Evolutionary conservation across 1,140 invertebrate genomes (phyloP).

Genomic region (Drosophila punjabiensis): DNA sequence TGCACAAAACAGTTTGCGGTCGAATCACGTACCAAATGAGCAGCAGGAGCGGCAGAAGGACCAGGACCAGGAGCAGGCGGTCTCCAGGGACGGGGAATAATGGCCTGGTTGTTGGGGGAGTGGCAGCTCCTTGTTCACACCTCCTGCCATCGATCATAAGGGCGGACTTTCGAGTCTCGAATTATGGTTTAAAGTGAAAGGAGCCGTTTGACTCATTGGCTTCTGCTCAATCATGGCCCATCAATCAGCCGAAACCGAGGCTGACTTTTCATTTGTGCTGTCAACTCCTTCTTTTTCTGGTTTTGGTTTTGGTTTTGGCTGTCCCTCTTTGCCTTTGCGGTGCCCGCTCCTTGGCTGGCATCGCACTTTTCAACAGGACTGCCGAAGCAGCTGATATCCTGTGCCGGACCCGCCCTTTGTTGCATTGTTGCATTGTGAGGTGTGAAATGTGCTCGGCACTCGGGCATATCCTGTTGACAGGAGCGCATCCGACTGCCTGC

Average conservation of each 20-base stretch:
- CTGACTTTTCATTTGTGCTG: constrained; percentile 70
- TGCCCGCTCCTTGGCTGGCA: constrained; percentile 47
- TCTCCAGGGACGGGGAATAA: constrained; percentile 24
- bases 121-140: constrained; percentile 74
- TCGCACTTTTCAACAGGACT: constrained; percentile 59
- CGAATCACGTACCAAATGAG: constrained; percentile 77
- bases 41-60: constrained; percentile 7
- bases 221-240: constrained; percentile 74
- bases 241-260: constrained; percentile 58
- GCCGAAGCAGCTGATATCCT: constrained; percentile 71
- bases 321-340: constrained; percentile 60
- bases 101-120: constrained; percentile 40
- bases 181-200: constrained; percentile 61
- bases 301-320: background rate
- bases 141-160: constrained; percentile 72
- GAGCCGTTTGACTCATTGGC: constrained; percentile 63
- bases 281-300: constrained; percentile 71
- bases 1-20: constrained; percentile 59
- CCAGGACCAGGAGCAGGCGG: background rate
- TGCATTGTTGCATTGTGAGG: constrained; percentile 74
- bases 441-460: constrained; percentile 74
- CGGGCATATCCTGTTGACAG: constrained; percentile 82
- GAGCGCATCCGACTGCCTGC: constrained; percentile 55
- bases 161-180: constrained; percentile 58
- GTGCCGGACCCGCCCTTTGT: constrained; percentile 54